Percentiles rank a stretch among this genome's conserved stretches.
phyloP scores from a whole-genome alignment of 2,113 vertebrate genomes.

The Passer domesticus region DNA sequence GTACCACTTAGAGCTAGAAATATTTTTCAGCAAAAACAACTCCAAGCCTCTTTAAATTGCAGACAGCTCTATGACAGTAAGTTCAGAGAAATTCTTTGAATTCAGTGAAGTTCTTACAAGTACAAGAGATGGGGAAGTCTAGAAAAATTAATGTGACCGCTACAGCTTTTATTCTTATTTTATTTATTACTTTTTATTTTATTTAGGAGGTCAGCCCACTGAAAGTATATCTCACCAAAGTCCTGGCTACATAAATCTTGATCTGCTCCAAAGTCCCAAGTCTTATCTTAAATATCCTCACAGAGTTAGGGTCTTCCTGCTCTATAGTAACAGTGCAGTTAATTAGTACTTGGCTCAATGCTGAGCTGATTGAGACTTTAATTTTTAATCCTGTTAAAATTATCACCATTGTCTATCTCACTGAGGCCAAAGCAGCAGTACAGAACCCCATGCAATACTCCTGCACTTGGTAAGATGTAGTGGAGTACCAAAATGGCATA shows the following conservation, averaged over 20 bases:
- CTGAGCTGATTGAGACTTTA: neutral
- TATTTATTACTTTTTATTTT: neutral
- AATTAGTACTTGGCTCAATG: neutral
- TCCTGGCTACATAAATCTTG: neutral
- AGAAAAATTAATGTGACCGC: neutral
- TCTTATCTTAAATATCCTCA: neutral
- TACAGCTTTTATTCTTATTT: neutral
- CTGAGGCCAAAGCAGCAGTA: neutral
- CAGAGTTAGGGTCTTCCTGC: neutral
- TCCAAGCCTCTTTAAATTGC: neutral
- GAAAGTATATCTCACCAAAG: neutral
- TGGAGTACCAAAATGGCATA: neutral
- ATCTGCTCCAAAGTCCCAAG: neutral
- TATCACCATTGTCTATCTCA: neutral
- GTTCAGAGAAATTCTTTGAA: slow-evolving; percentile 6
- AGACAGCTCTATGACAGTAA: neutral
- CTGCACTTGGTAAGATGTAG: neutral
- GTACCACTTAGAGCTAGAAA: slow-evolving; percentile 35
- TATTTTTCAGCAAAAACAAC: slow-evolving; percentile 1
- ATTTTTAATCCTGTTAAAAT: neutral
- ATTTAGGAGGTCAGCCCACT: neutral
- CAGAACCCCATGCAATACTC: neutral
- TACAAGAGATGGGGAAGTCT: neutral
- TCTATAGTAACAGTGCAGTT: neutral
- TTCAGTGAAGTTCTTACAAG: neutral